Conservation (phyloP, 2,888 invertebrate genomes). For the Callimorpha dominula region DNA sequence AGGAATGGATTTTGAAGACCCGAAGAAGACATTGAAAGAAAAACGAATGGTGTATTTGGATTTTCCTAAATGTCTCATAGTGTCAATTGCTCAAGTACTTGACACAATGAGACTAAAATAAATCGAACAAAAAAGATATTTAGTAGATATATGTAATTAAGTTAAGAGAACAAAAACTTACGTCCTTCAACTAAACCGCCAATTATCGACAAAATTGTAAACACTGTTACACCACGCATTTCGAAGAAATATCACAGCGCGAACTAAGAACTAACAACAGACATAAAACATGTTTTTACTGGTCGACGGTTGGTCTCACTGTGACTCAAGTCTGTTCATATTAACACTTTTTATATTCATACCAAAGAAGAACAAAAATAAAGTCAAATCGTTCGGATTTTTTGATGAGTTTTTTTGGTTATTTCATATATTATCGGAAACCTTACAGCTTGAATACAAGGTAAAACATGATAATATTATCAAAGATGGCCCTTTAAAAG, state of each 20-base stretch:
- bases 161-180: slow-evolving; percentile 19
- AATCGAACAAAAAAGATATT: no score
- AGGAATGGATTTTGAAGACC: no score
- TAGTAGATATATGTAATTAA: neutral
- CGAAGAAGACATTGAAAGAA: no score
- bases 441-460: no score
- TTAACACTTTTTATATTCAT: neutral
- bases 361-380: neutral
- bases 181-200: slow-evolving; percentile 19
- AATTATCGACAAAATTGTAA: neutral
- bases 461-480: no score
- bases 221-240: slow-evolving; percentile 6
- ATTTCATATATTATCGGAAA: no score
- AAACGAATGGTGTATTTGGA: no score
- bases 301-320: neutral
- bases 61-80: no score
- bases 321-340: neutral
- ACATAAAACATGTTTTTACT: slow-evolving; percentile 8
- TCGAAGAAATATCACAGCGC: slow-evolving; percentile 9
- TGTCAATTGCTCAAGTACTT: no score
- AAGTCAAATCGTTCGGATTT: neutral
- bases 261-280: neutral
- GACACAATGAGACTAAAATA: no score
- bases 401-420: neutral
- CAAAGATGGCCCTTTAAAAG: no score